Evolutionary conservation across 2,797 vertebrate species (phyloP).

Genomic region (Thripadectes ignobilis): DNA sequence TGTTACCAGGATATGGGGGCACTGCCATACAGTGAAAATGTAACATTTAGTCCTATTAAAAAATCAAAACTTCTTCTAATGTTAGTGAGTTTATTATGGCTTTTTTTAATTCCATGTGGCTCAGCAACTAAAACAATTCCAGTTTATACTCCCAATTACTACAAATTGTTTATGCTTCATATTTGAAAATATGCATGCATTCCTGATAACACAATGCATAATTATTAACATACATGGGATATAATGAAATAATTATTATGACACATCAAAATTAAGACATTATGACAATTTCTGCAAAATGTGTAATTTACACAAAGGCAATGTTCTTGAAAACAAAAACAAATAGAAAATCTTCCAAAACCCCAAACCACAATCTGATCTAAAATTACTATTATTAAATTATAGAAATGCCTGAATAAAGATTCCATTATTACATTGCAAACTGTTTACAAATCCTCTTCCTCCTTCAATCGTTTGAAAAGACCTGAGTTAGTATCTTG

Average conservation of each 20-base stretch:
- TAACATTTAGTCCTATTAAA: not conserved
- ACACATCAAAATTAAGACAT: not conserved
- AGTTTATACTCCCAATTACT: not conserved
- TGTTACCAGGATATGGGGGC: not conserved
- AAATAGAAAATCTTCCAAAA: not conserved
- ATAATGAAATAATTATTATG: not conserved
- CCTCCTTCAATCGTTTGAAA: conserved; percentile 11
- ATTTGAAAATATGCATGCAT: not conserved
- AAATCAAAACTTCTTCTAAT: not conserved
- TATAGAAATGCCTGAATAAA: not conserved
- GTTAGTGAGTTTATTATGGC: not conserved
- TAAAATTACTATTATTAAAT: conserved; percentile 11
- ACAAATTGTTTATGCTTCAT: not conserved
- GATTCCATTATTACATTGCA: not conserved
- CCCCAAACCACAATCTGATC: not conserved
- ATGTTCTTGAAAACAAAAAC: not conserved
- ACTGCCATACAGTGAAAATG: not conserved
- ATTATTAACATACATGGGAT: not conserved
- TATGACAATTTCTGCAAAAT: not conserved
- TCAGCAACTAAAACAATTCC: not conserved
- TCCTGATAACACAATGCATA: not conserved
- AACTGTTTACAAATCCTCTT: conserved; percentile 29
- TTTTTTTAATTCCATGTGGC: not conserved
- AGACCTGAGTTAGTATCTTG: conserved; percentile 34
- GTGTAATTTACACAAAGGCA: not conserved